These are phyloP conservation scores for Gyps fulvus DNA, from an alignment of 2,113 vertebrate genomes.

Conservation along the genomic window DNA sequence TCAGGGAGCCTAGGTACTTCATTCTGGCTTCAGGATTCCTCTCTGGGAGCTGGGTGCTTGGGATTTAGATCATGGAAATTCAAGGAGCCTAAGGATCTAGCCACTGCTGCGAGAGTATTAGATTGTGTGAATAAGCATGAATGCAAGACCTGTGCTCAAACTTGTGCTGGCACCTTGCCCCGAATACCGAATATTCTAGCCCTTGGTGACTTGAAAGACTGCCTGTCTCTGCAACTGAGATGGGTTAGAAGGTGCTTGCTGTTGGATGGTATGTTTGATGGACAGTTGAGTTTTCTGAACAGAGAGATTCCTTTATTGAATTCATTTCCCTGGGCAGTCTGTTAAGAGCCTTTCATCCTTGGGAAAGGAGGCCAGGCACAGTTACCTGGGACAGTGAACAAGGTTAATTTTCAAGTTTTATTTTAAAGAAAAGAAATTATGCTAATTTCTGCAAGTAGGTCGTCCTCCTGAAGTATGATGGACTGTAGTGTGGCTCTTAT, in stretches of 20 bases:
- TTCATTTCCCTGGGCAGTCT: not conserved
- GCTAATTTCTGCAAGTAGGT: not conserved
- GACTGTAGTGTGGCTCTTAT: not conserved
- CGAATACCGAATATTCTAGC: rapidly evolving
- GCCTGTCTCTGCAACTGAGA: not conserved
- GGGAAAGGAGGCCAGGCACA: not conserved
- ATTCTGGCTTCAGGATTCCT: not conserved
- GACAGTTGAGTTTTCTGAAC: not conserved
- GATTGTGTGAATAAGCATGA: not conserved
- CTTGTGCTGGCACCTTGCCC: not conserved
- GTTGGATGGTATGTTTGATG: not conserved
- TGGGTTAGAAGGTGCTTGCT: not conserved
- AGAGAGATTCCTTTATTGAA: not conserved
- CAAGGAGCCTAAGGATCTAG: not conserved
- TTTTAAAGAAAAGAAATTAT: not conserved
- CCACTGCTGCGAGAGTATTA: not conserved
- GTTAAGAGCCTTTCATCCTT: not conserved
- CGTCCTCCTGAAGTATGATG: not conserved
- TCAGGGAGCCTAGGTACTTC: not conserved
- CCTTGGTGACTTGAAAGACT: not conserved
- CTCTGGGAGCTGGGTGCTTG: not conserved
- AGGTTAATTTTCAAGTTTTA: not conserved
- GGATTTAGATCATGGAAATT: not conserved
- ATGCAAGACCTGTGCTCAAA: not conserved
- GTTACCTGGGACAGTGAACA: not conserved